Evolutionary conservation across 2,113 vertebrate species (phyloP).

Genomic region (Anser brachyrhynchus): DNA sequence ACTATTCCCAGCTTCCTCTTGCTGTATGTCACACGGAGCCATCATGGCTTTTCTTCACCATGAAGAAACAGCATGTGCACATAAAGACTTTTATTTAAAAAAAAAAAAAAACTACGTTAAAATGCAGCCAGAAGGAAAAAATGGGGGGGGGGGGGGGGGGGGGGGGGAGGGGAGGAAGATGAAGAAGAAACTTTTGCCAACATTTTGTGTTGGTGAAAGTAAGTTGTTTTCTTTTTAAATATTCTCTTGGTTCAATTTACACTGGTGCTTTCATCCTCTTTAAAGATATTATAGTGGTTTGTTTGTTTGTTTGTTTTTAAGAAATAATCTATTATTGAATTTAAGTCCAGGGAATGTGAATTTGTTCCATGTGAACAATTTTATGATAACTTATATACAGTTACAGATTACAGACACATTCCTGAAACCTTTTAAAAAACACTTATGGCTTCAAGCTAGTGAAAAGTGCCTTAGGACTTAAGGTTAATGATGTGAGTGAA

Average conservation of each 20-base stretch:
- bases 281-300: background rate
- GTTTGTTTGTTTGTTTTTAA: background rate
- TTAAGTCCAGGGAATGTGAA: conserved; percentile 22
- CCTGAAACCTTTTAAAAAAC: background rate
- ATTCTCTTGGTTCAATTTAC: background rate
- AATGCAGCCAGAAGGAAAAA: background rate
- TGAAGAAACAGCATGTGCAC: background rate
- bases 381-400: background rate
- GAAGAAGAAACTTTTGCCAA: no score
- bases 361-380: conserved; percentile 36
- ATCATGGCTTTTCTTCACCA: background rate
- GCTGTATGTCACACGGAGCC: fast-evolving
- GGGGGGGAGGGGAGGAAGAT: no score
- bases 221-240: background rate
- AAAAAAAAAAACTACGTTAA: background rate
- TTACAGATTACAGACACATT: background rate
- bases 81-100: background rate
- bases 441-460: background rate
- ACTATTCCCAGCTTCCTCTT: background rate
- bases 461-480: background rate
- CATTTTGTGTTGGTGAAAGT: background rate
- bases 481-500: background rate
- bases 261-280: background rate
- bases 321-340: conserved; percentile 6
- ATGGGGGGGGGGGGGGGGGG: no score